Evolutionary conservation across 2,113 vertebrate genomes (phyloP).

Genomic region (Myrmophylax atrothorax): DNA sequence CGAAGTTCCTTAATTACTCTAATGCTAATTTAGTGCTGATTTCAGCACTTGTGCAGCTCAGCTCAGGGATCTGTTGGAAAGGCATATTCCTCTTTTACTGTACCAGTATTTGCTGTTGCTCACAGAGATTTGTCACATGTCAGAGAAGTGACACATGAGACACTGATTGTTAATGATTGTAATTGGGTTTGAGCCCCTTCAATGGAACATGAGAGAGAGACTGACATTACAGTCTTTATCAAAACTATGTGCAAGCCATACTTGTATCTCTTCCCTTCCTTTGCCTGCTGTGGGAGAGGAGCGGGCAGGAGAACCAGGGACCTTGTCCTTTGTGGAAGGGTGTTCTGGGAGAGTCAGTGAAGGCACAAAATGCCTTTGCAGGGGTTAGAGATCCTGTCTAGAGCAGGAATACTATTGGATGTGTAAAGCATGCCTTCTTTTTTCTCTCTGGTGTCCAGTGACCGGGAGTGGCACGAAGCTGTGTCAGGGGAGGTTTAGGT

Average conservation of each 20-base stretch:
- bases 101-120: background rate
- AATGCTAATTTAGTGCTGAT: slow-evolving; percentile 19
- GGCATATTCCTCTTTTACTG: background rate
- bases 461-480: background rate
- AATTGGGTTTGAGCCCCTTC: background rate
- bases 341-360: background rate
- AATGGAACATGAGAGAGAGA: background rate
- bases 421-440: background rate
- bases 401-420: background rate
- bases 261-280: rapidly evolving
- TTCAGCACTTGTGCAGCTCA: background rate
- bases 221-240: background rate
- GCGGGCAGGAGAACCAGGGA: background rate
- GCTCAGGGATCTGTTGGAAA: background rate
- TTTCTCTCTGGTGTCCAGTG: background rate
- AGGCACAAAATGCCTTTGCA: background rate
- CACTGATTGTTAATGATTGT: background rate
- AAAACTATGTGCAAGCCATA: background rate
- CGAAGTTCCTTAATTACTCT: background rate
- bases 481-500: background rate
- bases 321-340: rapidly evolving
- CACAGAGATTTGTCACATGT: rapidly evolving
- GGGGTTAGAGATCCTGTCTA: background rate
- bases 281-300: background rate
- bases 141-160: background rate